Evolutionary conservation across 2,888 invertebrate species (phyloP), one percentile per base, ranked within the genome.

Genomic region (Tipula confusa): DNA sequence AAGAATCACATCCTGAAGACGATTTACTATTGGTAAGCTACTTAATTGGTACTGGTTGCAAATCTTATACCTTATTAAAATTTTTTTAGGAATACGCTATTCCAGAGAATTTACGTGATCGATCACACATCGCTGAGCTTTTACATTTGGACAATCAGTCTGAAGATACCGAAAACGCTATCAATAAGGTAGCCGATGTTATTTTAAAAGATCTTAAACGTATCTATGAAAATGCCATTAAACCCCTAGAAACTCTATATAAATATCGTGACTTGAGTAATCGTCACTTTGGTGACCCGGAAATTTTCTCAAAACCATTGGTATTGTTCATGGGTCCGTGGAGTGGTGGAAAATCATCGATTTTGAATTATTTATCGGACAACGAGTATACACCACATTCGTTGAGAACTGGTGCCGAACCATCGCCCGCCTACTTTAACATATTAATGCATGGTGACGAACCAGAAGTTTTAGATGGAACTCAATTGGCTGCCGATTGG

Each of bases 291-390:
- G 95, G 96, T 87, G 98, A 98, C 90, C 95, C 97, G 1, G 97
- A 98, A 92, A 97, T 98, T 87, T 97, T 97, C 89, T 96, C 97
- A 2, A 98, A 97, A 88, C 98, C 98, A 1, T 91, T 98, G 87
- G 93, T 98, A 83, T 91, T 98, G 4, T 96, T 98, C 87, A 96
- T 98, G 95, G 98, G 98, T 79, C 97, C 98, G 48, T 98, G 97
- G 96, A 97, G 97, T 87, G 97, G 97, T 84, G 98, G 98, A 85
- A 98, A 98, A 91, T 97, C 97, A 0, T 95, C 97, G 83, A 96
- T 97, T 86, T 94, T 98, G 85, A 98, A 98, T 90, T 98, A 98
- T 90, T 91, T 98, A 85, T 92, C 97, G 64, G 95, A 96, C 85
- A 94, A 95, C 85, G 97, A 97, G 89, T 95, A 95, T 88, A 95